Percentiles rank a stretch among this genome's conserved stretches.
phyloP scores from a whole-genome alignment of 2,888 invertebrate species.

The Catocala sponsa region DNA sequence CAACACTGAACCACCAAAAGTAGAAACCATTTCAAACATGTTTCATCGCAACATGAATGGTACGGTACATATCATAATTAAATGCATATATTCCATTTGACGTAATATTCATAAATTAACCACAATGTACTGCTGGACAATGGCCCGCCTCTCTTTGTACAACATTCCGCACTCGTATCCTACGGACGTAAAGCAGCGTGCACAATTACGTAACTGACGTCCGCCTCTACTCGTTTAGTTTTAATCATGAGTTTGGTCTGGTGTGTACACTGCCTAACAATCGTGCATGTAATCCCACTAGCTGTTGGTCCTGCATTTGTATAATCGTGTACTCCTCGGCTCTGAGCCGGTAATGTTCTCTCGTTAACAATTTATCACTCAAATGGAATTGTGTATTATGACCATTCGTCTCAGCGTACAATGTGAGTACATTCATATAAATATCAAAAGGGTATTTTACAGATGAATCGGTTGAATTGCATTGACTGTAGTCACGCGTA shows the following conservation, averaged over 20 bases:
- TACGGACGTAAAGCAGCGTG: slow-evolving; percentile 14
- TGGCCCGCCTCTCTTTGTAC: slow-evolving; percentile 5
- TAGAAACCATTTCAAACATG: too few relatives aligned
- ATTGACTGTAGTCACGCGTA: background rate
- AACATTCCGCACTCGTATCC: background rate
- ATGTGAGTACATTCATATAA: background rate
- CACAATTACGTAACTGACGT: slow-evolving; percentile 35
- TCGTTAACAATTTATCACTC: slow-evolving; percentile 6
- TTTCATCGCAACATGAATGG: too few relatives aligned
- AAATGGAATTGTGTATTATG: slow-evolving; percentile 10
- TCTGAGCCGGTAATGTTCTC: slow-evolving; percentile 9
- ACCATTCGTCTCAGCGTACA: background rate
- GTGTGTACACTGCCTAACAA: slow-evolving; percentile 29
- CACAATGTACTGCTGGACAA: slow-evolving; percentile 1
- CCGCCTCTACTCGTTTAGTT: slow-evolving; percentile 33
- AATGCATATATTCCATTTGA: slow-evolving; percentile 1
- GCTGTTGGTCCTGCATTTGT: slow-evolving; percentile 16
- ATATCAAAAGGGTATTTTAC: background rate
- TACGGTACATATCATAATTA: background rate
- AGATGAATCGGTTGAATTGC: background rate
- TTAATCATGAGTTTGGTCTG: slow-evolving; percentile 29
- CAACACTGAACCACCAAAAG: too few relatives aligned
- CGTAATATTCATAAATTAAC: slow-evolving; percentile 6
- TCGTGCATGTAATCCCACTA: slow-evolving; percentile 16
- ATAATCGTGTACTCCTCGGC: slow-evolving; percentile 15